phyloP scores from a whole-genome alignment of 2,888 invertebrate species.

The Listrodromus nycthemerus region DNA sequence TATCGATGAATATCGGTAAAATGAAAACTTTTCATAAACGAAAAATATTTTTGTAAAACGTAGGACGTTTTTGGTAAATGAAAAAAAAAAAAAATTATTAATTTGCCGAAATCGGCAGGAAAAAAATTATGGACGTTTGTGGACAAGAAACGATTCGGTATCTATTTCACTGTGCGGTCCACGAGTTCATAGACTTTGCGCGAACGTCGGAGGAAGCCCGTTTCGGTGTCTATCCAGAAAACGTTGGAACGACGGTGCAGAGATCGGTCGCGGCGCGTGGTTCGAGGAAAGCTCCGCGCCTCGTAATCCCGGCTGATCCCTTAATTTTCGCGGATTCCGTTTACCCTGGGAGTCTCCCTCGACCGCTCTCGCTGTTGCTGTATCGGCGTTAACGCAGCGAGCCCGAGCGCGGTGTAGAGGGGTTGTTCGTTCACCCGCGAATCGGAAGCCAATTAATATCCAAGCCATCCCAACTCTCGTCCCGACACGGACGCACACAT shows the following conservation, averaged over 20 bases:
- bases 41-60: too few species aligned
- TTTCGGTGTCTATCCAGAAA: neutral
- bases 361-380: constrained; percentile 22
- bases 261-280: constrained; percentile 31
- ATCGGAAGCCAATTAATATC: constrained; percentile 83
- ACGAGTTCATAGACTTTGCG: neutral
- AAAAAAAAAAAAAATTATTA: too few species aligned
- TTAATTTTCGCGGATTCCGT: constrained; percentile 79
- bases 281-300: constrained; percentile 56
- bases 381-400: constrained; percentile 59
- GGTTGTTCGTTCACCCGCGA: constrained; percentile 70
- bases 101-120: too few species aligned
- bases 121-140: too few species aligned
- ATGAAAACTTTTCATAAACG: too few species aligned
- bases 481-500: neutral
- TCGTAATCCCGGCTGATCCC: constrained; percentile 79
- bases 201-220: neutral
- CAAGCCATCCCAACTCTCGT: constrained; percentile 39
- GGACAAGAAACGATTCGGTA: too few species aligned
- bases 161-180: too few species aligned
- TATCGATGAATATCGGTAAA: too few species aligned
- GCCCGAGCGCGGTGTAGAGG: constrained; percentile 63
- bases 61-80: too few species aligned
- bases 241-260: neutral
- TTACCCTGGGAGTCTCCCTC: constrained; percentile 49